A percentile compares a stretch with the other conserved stretches of the same genome.
Evolutionary conservation across 2,113 vertebrate species (phyloP).

Genomic region (Eudyptes chrysolophus): DNA sequence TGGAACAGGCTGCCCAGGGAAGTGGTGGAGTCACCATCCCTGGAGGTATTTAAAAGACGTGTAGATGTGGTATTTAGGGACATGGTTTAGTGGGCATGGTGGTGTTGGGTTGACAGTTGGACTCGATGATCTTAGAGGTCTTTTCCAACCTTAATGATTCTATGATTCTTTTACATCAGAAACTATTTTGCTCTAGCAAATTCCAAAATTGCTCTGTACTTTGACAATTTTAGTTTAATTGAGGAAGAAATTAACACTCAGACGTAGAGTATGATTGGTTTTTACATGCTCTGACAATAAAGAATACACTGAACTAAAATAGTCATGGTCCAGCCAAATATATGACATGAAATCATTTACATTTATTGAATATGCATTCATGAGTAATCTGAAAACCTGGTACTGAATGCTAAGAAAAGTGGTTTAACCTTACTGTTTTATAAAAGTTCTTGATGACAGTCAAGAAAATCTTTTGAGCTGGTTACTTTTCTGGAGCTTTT

Average conservation of each 20-base stretch:
- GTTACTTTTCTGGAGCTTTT: background rate
- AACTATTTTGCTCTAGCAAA: conserved; percentile 47
- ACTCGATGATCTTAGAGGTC: too few relatives aligned
- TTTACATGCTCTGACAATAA: conserved; percentile 29
- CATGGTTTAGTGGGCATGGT: too few relatives aligned
- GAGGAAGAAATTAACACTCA: conserved; percentile 20
- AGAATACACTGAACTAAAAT: background rate
- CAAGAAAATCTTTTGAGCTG: background rate
- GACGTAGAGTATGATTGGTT: background rate
- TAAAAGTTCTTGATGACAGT: background rate
- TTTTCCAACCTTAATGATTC: too few relatives aligned
- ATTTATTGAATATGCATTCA: background rate
- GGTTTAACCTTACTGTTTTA: background rate
- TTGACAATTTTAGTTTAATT: conserved; percentile 38
- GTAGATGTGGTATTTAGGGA: too few relatives aligned
- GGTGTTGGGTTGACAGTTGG: too few relatives aligned
- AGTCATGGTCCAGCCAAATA: background rate
- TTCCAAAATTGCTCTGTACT: conserved; percentile 21
- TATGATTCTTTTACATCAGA: background rate
- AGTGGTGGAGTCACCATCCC: too few relatives aligned
- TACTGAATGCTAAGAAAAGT: background rate
- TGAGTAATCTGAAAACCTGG: background rate
- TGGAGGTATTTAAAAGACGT: too few relatives aligned
- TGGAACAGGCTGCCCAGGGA: too few relatives aligned
- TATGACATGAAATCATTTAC: background rate